Percentiles rank a stretch among this genome's conserved stretches.
Conservation (phyloP, 1,140 invertebrate species). For the Lucilia cuprina region DNA sequence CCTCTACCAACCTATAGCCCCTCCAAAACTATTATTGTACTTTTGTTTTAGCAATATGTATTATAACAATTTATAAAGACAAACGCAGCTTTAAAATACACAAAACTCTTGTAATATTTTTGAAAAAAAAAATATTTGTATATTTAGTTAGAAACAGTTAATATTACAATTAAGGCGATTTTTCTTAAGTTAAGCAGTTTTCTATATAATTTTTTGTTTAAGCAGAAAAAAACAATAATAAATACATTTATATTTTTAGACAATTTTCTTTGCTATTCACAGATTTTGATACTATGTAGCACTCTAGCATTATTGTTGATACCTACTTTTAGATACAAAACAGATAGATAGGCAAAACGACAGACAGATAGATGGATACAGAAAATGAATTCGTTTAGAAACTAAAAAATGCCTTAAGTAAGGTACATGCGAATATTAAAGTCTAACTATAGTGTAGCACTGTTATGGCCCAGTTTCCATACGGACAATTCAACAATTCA, state of each 20-base stretch:
- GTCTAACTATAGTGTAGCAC: neutral
- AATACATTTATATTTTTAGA: neutral
- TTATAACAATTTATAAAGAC: neutral
- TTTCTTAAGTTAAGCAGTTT: neutral
- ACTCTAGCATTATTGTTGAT: neutral
- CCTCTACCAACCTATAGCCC: neutral
- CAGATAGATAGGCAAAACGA: too few species aligned
- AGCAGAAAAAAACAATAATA: neutral
- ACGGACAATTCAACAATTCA: slow-evolving; percentile 6
- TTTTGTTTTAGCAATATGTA: neutral
- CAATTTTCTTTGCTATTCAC: neutral
- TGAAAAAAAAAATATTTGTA: neutral
- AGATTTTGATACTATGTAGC: neutral
- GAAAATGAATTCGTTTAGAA: neutral
- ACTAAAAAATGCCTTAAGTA: neutral
- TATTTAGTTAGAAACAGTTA: neutral
- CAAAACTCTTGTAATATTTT: too few species aligned
- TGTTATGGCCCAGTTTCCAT: slow-evolving; percentile 10
- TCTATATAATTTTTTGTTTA: neutral
- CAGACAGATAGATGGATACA: too few species aligned
- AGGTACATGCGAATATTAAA: neutral
- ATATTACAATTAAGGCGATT: slow-evolving; percentile 7
- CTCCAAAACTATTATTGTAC: neutral
- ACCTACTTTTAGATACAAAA: neutral
- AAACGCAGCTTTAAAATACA: neutral